Conservation (phyloP, 2,113 vertebrate genomes). For the Antechinus stuartii region DNA sequence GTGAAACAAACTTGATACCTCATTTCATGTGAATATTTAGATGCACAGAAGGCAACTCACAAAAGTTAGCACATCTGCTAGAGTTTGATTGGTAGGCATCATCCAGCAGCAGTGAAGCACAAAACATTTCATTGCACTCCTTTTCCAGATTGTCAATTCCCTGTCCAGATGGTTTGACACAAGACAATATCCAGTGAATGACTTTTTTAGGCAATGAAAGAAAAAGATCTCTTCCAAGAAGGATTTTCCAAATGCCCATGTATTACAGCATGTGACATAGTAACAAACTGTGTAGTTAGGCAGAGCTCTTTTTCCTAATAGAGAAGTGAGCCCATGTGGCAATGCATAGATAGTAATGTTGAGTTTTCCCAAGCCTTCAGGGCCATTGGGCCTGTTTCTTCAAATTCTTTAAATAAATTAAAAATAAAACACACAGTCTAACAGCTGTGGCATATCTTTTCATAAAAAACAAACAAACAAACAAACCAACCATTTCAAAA, state of each 20-base stretch:
- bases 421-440: not conserved
- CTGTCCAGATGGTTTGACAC: slow-evolving; percentile 83
- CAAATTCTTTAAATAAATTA: not conserved
- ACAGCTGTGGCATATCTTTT: not conserved
- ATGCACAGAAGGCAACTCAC: slow-evolving; percentile 43
- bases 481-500: not conserved
- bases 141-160: slow-evolving; percentile 83
- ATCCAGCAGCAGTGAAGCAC: slow-evolving; percentile 68
- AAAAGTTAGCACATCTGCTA: slow-evolving; percentile 73
- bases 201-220: slow-evolving; percentile 86
- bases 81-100: slow-evolving; percentile 56
- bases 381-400: not conserved
- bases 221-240: slow-evolving; percentile 83
- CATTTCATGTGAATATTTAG: slow-evolving; percentile 27
- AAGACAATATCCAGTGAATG: slow-evolving; percentile 80
- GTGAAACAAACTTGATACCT: slow-evolving; percentile 2
- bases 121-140: slow-evolving; percentile 76
- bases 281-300: slow-evolving; percentile 72
- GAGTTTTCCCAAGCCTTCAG: not conserved
- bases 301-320: slow-evolving; percentile 34
- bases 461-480: not conserved
- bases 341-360: not conserved
- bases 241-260: slow-evolving; percentile 78
- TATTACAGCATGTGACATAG: slow-evolving; percentile 74
- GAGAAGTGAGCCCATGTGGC: not conserved